A percentile compares a stretch with the other conserved stretches of the same genome.
These are phyloP conservation scores for Gasteruption jaculator DNA, from an alignment of 2,888 invertebrate species.

Conservation along the genomic window DNA sequence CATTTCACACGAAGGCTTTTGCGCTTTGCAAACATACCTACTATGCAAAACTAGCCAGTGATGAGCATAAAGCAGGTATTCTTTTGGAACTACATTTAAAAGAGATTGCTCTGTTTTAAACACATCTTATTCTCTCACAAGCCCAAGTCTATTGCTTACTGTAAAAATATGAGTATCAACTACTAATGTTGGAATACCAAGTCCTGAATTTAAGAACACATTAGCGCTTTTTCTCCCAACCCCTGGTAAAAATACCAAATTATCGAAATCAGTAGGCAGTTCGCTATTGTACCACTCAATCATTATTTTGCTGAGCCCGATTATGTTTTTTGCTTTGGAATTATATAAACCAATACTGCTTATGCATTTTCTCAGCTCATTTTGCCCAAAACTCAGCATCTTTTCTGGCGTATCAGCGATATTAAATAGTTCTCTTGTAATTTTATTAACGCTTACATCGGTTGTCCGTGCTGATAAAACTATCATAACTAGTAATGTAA, in stretches of 20 bases:
- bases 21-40: conserved; percentile 17
- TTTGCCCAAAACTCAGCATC: conserved; percentile 16
- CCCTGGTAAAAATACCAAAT: conserved; percentile 18
- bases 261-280: conserved; percentile 19
- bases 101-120: conserved; percentile 12
- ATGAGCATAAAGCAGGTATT: conserved; percentile 16
- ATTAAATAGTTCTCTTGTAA: conserved; percentile 15
- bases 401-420: conserved; percentile 18
- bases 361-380: conserved; percentile 17
- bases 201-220: conserved; percentile 16
- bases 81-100: conserved; percentile 14
- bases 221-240: conserved; percentile 17
- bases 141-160: conserved; percentile 18
- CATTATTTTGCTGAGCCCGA: conserved; percentile 19
- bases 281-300: conserved; percentile 14
- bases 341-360: conserved; percentile 19
- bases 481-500: conserved; percentile 17
- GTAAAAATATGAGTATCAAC: conserved; percentile 20
- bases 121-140: conserved; percentile 13
- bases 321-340: conserved; percentile 19
- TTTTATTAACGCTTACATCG: conserved; percentile 17
- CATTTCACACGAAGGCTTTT: conserved; percentile 13
- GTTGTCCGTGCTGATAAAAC: conserved; percentile 19
- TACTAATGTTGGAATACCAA: conserved; percentile 15
- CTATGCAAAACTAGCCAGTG: conserved; percentile 20